phyloP scores from a whole-genome alignment of 2,888 invertebrate genomes.

The Xanthorhoe designata region DNA sequence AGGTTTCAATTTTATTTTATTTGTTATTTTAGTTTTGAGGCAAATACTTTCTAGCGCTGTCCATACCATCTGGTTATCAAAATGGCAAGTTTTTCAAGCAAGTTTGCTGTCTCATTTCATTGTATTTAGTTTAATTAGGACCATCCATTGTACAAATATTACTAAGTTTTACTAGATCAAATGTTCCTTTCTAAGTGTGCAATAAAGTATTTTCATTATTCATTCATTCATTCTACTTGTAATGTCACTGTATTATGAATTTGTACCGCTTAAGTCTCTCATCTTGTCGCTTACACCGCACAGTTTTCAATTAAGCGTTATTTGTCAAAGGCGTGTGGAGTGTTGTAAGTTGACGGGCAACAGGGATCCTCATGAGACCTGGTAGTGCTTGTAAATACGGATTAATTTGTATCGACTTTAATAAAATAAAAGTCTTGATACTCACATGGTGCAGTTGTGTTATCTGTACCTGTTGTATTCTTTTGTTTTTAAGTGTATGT shows the following conservation, averaged over 20 bases:
- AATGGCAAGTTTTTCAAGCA: too few species aligned
- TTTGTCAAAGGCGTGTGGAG: constrained; percentile 64
- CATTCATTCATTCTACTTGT: too few species aligned
- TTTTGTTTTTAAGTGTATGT: neutral
- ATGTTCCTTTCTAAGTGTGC: too few species aligned
- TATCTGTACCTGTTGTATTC: neutral
- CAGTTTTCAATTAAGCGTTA: constrained; percentile 78
- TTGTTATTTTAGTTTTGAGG: too few species aligned
- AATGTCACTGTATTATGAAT: neutral
- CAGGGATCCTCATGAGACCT: constrained; percentile 48
- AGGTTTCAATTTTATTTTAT: too few species aligned
- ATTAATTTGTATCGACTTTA: constrained; percentile 24
- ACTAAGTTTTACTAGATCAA: too few species aligned
- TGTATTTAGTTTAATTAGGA: too few species aligned
- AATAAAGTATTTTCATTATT: too few species aligned
- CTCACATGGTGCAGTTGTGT: neutral
- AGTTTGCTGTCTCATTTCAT: too few species aligned
- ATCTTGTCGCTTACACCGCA: constrained; percentile 47
- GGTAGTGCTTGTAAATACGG: constrained; percentile 22
- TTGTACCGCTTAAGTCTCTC: neutral
- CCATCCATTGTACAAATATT: too few species aligned
- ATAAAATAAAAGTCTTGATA: constrained; percentile 3
- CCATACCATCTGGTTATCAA: too few species aligned
- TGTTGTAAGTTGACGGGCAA: constrained; percentile 54
- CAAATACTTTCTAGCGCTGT: too few species aligned